Base-by-base conservation (phyloP, 2,797 vertebrate genomes). In the Zonotrichia albicollis region DNA sequence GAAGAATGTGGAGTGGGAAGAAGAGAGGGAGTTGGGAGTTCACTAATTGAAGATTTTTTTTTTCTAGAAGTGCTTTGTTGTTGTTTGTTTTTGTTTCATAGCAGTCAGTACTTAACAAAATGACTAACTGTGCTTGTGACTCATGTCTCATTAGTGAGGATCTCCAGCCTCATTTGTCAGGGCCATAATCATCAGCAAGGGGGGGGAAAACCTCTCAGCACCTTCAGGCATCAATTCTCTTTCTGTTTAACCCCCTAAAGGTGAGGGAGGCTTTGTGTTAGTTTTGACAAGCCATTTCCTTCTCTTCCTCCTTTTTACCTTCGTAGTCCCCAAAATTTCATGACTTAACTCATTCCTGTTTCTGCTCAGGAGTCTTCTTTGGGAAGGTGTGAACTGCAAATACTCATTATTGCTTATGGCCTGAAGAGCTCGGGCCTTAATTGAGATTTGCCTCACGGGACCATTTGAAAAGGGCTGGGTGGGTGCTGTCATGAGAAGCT, bases 121-220 rank as follows among this genome's bases (percentile, higher is more conserved):
- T 84, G 42, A 82, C 67, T 93, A 84, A 89, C 73, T 34, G 17
- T 80, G 48, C 50, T 58, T 79, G 64, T 95, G 92, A 95, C 60
- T 96, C 93, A 86, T 71, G 7, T 79, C 85, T 96, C 66, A 79
- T 93, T 86, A 90, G 77, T 21, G 40, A 94, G 80, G 60, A 91
- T 91, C 55, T 92, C 85, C 45, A 8, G 66, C 53, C 53, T 86
- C 40, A 46, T 91, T 57, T 77, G 54, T 76, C 23, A 73, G 71
- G 68, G 65, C 77, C 79, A 16, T 64, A 82, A 67, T 76, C 45
- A 34, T 55, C 27, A 88, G n/a, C 83, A 84, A 73, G 4, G 11
- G 22, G 21, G 64, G 19, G 4, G 0, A 2, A 36, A 66, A 11
- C 11, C 55, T 80, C 53, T 73, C 23, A 14, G 48, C 34, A 73